phyloP scores from a whole-genome alignment of 2,888 invertebrate genomes.

The Drosophila anomelani region DNA sequence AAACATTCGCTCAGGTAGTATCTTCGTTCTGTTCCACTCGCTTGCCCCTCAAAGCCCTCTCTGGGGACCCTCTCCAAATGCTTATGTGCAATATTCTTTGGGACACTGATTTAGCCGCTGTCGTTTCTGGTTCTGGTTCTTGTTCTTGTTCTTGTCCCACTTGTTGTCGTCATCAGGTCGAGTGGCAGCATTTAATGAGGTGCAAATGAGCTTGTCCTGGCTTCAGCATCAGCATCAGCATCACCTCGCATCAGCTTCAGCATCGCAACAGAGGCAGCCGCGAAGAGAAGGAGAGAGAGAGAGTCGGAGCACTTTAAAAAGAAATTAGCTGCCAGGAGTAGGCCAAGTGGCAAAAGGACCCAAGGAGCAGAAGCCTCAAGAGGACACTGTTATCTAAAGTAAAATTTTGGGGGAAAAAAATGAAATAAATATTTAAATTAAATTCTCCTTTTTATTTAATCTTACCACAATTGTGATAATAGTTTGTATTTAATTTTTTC shows the following conservation, averaged over 20 bases:
- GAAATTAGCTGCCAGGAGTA: constrained; percentile 79
- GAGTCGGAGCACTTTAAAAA: constrained; percentile 75
- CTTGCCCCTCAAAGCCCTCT: constrained; percentile 12
- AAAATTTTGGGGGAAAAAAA: neutral
- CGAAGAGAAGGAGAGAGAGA: neutral
- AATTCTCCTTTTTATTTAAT: neutral
- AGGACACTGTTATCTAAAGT: neutral
- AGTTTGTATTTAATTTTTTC: neutral
- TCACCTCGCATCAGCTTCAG: constrained; percentile 19
- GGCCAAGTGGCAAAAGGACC: constrained; percentile 70
- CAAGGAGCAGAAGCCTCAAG: constrained; percentile 35
- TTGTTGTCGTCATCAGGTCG: constrained; percentile 66
- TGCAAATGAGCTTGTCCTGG: constrained; percentile 80
- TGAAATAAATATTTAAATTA: neutral
- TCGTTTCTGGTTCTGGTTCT: constrained; percentile 15
- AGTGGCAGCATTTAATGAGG: constrained; percentile 81
- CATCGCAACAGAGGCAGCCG: neutral
- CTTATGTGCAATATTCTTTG: constrained; percentile 37
- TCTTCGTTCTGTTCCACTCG: constrained; percentile 15
- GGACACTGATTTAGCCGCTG: constrained; percentile 42
- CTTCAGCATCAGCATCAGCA: constrained; percentile 37
- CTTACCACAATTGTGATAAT: neutral
- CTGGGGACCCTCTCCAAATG: neutral
- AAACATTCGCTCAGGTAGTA: constrained; percentile 18
- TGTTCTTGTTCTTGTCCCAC: constrained; percentile 30